Percentiles rank a stretch among this genome's conserved stretches.
phyloP scores from a whole-genome alignment of 2,888 invertebrate species.

The Aphrophora alni region DNA sequence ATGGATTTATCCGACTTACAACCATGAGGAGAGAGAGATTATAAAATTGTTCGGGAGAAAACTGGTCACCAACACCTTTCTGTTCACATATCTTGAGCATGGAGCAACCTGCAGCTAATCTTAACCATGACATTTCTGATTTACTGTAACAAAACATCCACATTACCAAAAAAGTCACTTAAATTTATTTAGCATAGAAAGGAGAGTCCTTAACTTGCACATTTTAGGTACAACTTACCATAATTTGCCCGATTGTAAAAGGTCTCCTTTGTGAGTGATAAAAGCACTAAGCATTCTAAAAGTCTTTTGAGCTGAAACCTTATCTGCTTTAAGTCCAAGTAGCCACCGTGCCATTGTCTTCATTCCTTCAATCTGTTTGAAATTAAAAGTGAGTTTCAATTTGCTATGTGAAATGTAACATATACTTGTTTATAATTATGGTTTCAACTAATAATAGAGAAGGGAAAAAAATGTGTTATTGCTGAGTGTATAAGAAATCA shows the following conservation, averaged over 20 bases:
- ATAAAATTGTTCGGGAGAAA: constrained; percentile 93
- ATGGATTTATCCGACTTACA: no score
- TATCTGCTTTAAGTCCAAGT: constrained; percentile 86
- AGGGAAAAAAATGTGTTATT: no score
- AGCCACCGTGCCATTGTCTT: constrained; percentile 98
- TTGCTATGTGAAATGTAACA: no score
- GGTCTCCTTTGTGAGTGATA: constrained; percentile 89
- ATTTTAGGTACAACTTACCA: no score
- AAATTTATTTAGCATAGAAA: no score
- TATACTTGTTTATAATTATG: no score
- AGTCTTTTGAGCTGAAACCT: constrained; percentile 89
- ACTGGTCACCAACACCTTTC: constrained; percentile 94
- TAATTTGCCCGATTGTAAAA: constrained; percentile 64
- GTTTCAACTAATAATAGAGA: no score
- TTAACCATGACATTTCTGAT: constrained; percentile 92
- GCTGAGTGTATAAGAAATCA: no score
- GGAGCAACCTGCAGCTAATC: constrained; percentile 91
- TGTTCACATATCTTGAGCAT: constrained; percentile 98
- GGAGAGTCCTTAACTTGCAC: no score
- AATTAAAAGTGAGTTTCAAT: constrained; percentile 23
- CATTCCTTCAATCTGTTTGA: constrained; percentile 77
- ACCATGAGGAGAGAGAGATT: constrained; percentile 91
- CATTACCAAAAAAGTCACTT: no score
- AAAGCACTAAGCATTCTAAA: constrained; percentile 94
- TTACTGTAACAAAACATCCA: constrained; percentile 61